Base-by-base conservation (phyloP, 2,888 invertebrate species). In the Drosophila tripunctata region DNA sequence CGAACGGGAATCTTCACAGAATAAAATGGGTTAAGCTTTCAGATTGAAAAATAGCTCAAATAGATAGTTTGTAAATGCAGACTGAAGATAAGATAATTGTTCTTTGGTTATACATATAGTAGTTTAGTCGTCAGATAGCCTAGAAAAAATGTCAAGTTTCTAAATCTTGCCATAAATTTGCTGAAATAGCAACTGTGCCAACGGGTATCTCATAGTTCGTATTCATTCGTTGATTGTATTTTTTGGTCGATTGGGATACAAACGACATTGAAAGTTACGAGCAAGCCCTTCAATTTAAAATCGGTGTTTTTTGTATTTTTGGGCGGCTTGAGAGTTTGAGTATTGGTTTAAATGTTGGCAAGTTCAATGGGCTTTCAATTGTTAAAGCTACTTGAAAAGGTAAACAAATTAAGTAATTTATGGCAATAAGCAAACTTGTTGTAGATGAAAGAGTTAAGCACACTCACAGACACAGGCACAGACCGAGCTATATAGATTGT, bases 381-480 rank as follows among this genome's bases (percentile, higher is more conserved):
- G 78, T 77, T 57, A 58, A 60, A 68, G 64, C 57, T 22, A 24
- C 63, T 60, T 62, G 21, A 43, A 54, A 47, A 65, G 61, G 78
- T 78, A 81, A 81, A 67, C 75, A 84, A 77, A 80, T 78, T 80
- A 77, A 63, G 61, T 74, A 80, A 84, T 80, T 78, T 84, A 80
- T 78, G 77, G 61, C 72, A 55, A 75, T 55, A 51, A 55, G 48
- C 30, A 44, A 45, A 45, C 19, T 58, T 15, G 2, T 15, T 8
- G 52, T 58, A 24, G 40, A 51, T 48, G 51, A 67, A 60, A 41
- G 44, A 58, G 27, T 44, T 44, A 4, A n/a, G 12, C 8, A 6
- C 35, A 15, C 35, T 15, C 15, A 47, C 4, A 21, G 3, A 22
- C 0, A 6, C 14, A 47, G 1, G 17, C 15, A 27, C 10, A 10